Evolutionary conservation across 2,113 vertebrate genomes (phyloP), one percentile per base, ranked within the genome.

Genomic region (western clawed frog (Xenopus tropicalis)): DNA sequence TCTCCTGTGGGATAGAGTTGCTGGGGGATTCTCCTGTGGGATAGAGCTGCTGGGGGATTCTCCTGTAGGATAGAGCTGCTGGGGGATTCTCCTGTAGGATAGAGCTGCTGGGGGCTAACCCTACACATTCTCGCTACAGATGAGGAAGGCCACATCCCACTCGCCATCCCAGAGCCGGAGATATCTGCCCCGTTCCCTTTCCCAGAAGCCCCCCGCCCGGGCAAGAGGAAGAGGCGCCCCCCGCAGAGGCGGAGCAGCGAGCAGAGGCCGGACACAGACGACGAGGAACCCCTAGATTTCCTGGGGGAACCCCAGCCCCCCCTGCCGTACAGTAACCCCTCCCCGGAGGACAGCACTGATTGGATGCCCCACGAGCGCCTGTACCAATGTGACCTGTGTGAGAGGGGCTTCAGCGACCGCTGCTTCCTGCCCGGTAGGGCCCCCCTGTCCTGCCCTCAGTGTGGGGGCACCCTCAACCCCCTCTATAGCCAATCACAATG

Each of bases 161-260:
- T 43, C n/a, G 23, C 71, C 3, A 44, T 1, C n/a, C 63, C 71
- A 1, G 17, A 46, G 16, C 14, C 71, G 4, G 71, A 65, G 20
- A 73, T 54, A 16, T 20, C 61, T 62, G 66, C 61, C 1, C 20
- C 65, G 13, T 57, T n/a, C n/a, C 29, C 19, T 37, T 57, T 10
- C 67, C 24, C 67, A 0, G 66, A 68, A 19, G 17, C 10, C 8
- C 59, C 70, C 2, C 46, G 70, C 1, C 62, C 71, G 0, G 62
- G 71, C 1, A 73, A 73, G 29, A 64, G 71, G 29, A 73, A 73
- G 51, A 21, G 71, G 9, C 71, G 62, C 11, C 71, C 71, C 25
- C 71, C 71, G 3, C 71, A 73, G 62, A 65, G 71, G 11, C 14
- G 71, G 21, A 72, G 25, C 20, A 57, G 37, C 10, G 71, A 73